These are phyloP conservation scores for Deroptyus accipitrinus DNA, from an alignment of 2,113 vertebrate species.

Conservation along the genomic window DNA sequence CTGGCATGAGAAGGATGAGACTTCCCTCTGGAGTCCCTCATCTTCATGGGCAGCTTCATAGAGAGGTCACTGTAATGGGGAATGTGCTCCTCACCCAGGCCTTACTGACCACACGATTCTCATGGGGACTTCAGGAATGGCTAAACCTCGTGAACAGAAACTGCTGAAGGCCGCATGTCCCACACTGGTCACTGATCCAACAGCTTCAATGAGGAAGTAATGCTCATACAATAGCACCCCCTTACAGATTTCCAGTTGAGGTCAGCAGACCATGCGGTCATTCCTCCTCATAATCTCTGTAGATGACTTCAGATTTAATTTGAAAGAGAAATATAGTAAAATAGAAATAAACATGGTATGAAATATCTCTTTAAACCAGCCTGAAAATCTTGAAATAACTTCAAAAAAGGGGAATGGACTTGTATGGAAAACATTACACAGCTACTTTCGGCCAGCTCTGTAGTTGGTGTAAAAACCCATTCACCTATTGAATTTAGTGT, in stretches of 20 bases:
- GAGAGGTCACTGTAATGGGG: not conserved
- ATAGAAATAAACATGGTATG: not conserved
- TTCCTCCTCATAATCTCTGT: not conserved
- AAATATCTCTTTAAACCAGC: not conserved
- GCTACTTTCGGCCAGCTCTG: not conserved
- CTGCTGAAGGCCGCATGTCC: fast-evolving
- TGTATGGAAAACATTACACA: not conserved
- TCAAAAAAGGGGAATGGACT: not conserved
- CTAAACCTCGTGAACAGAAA: fast-evolving
- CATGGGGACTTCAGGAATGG: not conserved
- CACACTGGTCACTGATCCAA: not conserved
- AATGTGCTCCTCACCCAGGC: not conserved
- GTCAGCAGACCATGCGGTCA: not conserved
- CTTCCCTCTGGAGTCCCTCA: not conserved
- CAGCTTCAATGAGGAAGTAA: not conserved
- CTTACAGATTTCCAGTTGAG: not conserved
- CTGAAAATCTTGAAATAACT: not conserved
- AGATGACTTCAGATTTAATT: not conserved
- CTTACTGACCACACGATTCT: not conserved
- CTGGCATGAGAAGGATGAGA: not conserved
- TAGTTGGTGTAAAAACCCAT: not conserved
- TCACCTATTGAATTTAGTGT: not conserved
- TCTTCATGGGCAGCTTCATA: not conserved
- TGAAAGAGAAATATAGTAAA: not conserved
- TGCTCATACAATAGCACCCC: not conserved